These are phyloP conservation scores for Collichthys lucidus DNA, from an alignment of 2,113 vertebrate species.

Conservation along the genomic window DNA sequence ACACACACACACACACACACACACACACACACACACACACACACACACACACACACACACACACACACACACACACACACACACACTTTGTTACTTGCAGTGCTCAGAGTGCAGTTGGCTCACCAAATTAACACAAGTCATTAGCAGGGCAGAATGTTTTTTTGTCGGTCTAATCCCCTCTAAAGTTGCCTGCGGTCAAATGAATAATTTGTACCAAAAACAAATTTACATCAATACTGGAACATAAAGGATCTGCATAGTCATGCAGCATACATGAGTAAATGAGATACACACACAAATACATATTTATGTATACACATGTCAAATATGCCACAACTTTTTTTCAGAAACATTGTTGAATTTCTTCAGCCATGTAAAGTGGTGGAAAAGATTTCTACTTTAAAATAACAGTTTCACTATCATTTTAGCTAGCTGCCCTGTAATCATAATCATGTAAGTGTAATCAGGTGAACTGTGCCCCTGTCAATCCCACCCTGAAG, in stretches of 20 bases:
- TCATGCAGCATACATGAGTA: not conserved
- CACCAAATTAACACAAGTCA: constrained; percentile 37
- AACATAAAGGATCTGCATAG: not conserved
- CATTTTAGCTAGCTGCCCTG: too few relatives aligned
- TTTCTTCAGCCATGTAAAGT: not conserved
- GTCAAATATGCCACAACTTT: not conserved
- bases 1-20: not conserved
- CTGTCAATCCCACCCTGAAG: too few relatives aligned
- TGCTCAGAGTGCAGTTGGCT: constrained; percentile 7
- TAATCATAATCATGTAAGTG: too few relatives aligned
- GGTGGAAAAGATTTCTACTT: too few relatives aligned
- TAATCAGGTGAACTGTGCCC: too few relatives aligned
- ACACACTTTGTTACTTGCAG: constrained; percentile 6
- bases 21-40: not conserved
- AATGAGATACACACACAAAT: not conserved
- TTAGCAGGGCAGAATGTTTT: constrained; percentile 25
- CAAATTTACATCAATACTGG: constrained; percentile 11
- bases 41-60: not conserved
- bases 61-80: not conserved
- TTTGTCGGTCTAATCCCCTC: constrained; percentile 25
- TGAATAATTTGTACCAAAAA: constrained; percentile 12
- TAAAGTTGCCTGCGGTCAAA: constrained; percentile 4
- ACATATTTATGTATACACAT: not conserved
- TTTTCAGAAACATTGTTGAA: not conserved
- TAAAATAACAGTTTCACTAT: too few relatives aligned